Evolutionary conservation across 2,113 vertebrate genomes (phyloP), one percentile per base, ranked within the genome.

Genomic region (Rhinolophus ferrumequinum): DNA sequence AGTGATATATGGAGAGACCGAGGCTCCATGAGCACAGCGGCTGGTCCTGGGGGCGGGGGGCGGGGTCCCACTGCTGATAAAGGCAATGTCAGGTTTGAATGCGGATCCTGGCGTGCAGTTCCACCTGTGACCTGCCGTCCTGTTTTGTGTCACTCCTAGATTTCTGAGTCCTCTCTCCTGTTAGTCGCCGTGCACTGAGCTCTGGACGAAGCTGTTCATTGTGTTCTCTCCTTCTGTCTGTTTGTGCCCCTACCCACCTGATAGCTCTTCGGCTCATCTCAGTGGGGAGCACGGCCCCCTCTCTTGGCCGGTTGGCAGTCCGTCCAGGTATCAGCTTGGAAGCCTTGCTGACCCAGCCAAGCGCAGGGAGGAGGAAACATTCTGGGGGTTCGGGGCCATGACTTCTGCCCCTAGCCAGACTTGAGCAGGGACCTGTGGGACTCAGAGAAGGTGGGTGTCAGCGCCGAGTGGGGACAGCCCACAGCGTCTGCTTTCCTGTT

Each of bases 331-430:
- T 87, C 33, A 41, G 0, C 38, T 50, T 26, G 6, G 41, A 56
- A 9, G 1, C 60, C 67, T 41, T 50, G 66, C 50, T 60, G 3
- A n/a, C 72, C 38, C 1, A 0, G 58, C n/a, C 0, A 0, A 58
- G n/a, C 8, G 26, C 6, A 2, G 60, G 69, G 1, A 69, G 5
- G 28, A 60, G 28, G n/a, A 9, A 21, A 22, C 0, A 2, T 60
- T 5, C 0, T n/a, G 26, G 8, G 15, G 24, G 12, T n/a, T 41
- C 30, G 0, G 7, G 33, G 30, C 30, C 35, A 24, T 92, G 3
- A 15, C 35, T n/a, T 22, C 18, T 76, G 58, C 58, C 76, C 62
- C 62, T 28, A 54, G 19, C 56, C 67, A 47, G 58, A n/a, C 33
- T 3, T 75, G 83, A n/a, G 60, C 26, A 8, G 15, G 22, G 30